These are phyloP conservation scores for Chironomus riparius DNA, from an alignment of 2,888 invertebrate genomes.

Conservation along the genomic window DNA sequence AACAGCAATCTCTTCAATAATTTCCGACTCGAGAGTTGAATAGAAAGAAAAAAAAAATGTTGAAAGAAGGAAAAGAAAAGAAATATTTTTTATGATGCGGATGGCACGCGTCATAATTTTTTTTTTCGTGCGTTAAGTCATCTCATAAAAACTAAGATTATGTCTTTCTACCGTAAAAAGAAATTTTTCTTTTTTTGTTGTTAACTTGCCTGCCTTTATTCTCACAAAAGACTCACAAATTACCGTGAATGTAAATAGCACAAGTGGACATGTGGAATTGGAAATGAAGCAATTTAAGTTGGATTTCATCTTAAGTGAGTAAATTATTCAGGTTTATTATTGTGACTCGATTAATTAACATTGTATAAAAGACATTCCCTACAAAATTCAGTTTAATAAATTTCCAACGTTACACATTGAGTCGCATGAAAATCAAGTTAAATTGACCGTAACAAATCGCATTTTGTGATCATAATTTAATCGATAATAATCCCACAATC, in stretches of 20 bases:
- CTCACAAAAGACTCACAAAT: no score
- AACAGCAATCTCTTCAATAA: no score
- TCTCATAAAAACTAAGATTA: background rate
- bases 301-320: background rate
- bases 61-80: no score
- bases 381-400: background rate
- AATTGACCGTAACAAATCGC: slow-evolving; percentile 4
- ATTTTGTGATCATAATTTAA: slow-evolving; percentile 3
- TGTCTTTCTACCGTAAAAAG: background rate
- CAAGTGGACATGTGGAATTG: background rate
- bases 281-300: background rate
- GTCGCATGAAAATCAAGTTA: background rate
- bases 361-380: background rate
- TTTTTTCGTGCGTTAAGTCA: background rate
- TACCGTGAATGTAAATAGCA: background rate
- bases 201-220: no score
- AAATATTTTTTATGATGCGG: background rate
- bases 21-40: no score
- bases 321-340: background rate
- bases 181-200: background rate
- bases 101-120: slow-evolving; percentile 6
- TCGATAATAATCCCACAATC: slow-evolving; percentile 2
- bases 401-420: background rate
- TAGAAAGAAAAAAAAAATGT: no score
- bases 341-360: background rate